Conservation (phyloP, 2,797 vertebrate species). For the Xyrichtys novacula region DNA sequence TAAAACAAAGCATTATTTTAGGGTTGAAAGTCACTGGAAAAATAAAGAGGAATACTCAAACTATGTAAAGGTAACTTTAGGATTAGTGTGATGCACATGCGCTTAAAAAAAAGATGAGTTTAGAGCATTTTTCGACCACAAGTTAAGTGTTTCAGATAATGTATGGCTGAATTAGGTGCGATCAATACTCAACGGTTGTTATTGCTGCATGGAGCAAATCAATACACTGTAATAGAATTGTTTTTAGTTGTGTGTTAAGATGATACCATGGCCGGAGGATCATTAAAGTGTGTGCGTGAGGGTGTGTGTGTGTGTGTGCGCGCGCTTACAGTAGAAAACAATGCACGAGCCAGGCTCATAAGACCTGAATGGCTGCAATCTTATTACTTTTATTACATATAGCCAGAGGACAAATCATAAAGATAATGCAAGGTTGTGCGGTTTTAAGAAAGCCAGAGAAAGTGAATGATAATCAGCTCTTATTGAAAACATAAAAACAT, state of each 20-base stretch:
- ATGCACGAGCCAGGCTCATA: conserved; percentile 7
- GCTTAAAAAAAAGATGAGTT: conserved; percentile 32
- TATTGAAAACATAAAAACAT: conserved; percentile 7
- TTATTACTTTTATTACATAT: conserved; percentile 41
- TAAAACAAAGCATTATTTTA: neutral
- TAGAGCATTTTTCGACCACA: conserved; percentile 36
- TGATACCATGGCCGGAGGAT: conserved; percentile 46
- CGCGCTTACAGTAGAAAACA: conserved; percentile 20
- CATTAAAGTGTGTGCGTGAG: conserved; percentile 21
- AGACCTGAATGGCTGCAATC: conserved; percentile 3
- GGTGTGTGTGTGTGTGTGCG: conserved; percentile 14
- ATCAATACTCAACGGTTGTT: conserved; percentile 69
- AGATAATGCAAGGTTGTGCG: conserved; percentile 6
- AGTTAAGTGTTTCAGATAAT: conserved; percentile 54
- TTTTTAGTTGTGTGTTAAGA: conserved; percentile 57
- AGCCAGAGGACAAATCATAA: conserved; percentile 28
- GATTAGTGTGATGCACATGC: neutral
- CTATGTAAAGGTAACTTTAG: neutral
- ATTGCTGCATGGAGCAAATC: conserved; percentile 72
- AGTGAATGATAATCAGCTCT: conserved; percentile 1
- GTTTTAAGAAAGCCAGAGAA: neutral
- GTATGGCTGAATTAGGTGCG: conserved; percentile 55
- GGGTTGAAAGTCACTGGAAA: neutral
- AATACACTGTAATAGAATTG: conserved; percentile 72
- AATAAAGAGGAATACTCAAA: neutral